Conservation (phyloP, 2,113 vertebrate genomes). For the Lepisosteus oculatus region DNA sequence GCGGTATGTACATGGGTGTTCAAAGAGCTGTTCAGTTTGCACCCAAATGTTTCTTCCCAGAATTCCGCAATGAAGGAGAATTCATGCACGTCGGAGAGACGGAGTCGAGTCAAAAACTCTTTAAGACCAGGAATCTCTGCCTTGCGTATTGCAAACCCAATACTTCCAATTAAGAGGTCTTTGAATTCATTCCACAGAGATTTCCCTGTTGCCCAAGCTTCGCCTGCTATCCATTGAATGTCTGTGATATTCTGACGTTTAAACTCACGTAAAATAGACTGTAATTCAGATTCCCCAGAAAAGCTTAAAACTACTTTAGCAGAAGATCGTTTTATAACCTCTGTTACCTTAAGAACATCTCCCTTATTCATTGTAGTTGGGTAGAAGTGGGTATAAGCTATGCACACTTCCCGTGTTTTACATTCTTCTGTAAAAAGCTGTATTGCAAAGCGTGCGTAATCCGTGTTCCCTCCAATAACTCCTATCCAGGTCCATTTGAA, state of each 20-base stretch:
- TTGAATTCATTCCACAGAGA: conserved; percentile 50
- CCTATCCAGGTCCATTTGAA: conserved; percentile 69
- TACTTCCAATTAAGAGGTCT: conserved; percentile 49
- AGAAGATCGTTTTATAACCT: conserved; percentile 39
- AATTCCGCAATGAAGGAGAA: conserved; percentile 54
- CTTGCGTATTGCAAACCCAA: conserved; percentile 61
- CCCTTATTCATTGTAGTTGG: conserved; percentile 38
- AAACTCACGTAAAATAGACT: conserved; percentile 50
- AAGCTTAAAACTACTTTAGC: conserved; percentile 61
- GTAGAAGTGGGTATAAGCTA: conserved; percentile 58
- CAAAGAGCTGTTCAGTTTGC: conserved; percentile 47
- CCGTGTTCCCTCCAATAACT: conserved; percentile 56
- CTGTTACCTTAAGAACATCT: conserved; percentile 40
- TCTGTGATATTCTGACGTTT: conserved; percentile 46
- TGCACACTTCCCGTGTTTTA: conserved; percentile 46
- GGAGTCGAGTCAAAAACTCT: conserved; percentile 38
- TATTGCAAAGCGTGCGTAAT: conserved; percentile 62
- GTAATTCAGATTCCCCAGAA: conserved; percentile 53
- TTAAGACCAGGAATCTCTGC: conserved; percentile 53
- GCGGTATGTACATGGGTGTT: conserved; percentile 42
- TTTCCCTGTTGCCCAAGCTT: conserved; percentile 59
- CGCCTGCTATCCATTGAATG: conserved; percentile 62
- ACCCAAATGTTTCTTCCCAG: conserved; percentile 61
- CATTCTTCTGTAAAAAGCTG: conserved; percentile 62
- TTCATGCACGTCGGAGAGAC: conserved; percentile 18